Evolutionary conservation across 2,797 vertebrate genomes (phyloP), one percentile per base, ranked within the genome.

Genomic region (Pipistrellus nathusii): DNA sequence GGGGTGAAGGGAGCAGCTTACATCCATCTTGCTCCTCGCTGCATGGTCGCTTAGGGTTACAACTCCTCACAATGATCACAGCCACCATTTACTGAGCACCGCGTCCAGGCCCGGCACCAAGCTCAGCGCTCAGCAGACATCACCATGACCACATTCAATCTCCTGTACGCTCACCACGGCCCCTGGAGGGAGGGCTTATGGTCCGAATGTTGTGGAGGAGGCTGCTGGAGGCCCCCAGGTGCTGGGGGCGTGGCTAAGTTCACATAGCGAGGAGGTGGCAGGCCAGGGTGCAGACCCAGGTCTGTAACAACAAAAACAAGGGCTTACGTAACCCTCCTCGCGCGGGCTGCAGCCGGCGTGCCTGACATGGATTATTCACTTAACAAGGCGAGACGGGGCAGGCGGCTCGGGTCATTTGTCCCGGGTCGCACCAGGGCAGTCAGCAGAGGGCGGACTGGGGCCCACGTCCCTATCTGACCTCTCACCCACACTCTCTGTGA

Each of bases 91-190:
- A 86, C 13, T 59, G 87, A 85, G 57, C 69, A 27, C 66, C 82
- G 62, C 86, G 21, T 86, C 86, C 76, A 6, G 0, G 83, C 75
- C 83, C 41, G 23, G 95, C 84, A 64, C 73, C 15, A 2, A 0
- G 21, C 68, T 89, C 91, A 41, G 66, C 0, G 0, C 82, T 59
- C 77, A 20, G n/a, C 73, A 88, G 87, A 66, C 77, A 78, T 85
- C 46, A 88, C 71, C 89, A 72, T 72, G 20, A 73, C 51, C 44
- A 1, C 73, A 82, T 91, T 89, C 91, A 75, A 94, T 94, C 84
- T 93, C 21, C 6, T 72, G 80, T 92, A 91, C 30, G 38, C 84
- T 88, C 68, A 51, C 68, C 87, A 53, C 3, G 35, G 92, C 76
- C 76, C 94, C 53, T 38, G 0, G 1, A 93, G 68, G 77, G 30